phyloP scores from a whole-genome alignment of 2,113 vertebrate genomes.

The Cinclus mexicanus region DNA sequence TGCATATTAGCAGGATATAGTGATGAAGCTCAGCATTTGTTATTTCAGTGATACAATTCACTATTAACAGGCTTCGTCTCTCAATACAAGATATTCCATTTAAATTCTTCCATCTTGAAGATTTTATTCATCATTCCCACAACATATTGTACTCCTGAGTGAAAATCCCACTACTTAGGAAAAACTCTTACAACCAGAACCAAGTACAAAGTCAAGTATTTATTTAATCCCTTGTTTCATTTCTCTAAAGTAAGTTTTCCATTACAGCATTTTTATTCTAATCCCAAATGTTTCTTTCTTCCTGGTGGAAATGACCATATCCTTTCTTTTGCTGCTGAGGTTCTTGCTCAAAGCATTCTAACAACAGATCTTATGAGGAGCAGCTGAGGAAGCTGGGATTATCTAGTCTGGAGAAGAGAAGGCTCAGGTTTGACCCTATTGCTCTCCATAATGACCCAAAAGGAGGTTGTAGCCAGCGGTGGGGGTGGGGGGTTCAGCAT shows the following conservation, averaged over 20 bases:
- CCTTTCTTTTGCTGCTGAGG: background rate
- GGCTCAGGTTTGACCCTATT: background rate
- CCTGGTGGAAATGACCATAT: background rate
- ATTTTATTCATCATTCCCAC: background rate
- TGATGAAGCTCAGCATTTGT: background rate
- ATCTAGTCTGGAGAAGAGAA: background rate
- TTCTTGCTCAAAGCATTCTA: background rate
- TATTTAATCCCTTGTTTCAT: background rate
- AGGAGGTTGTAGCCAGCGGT: background rate
- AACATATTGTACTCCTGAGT: background rate
- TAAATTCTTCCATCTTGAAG: background rate
- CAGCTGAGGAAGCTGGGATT: background rate
- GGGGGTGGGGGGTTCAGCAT: background rate
- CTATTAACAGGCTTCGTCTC: background rate
- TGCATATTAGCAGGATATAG: background rate
- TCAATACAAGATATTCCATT: background rate
- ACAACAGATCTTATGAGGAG: background rate
- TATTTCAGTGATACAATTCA: background rate
- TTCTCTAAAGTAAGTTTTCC: background rate
- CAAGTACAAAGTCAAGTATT: background rate
- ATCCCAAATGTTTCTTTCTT: background rate
- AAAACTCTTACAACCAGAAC: background rate
- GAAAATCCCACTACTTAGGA: background rate
- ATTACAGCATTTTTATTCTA: background rate
- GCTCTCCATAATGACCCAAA: background rate